These are phyloP conservation scores for Willisornis vidua DNA, from an alignment of 2,113 vertebrate species.

Conservation along the genomic window DNA sequence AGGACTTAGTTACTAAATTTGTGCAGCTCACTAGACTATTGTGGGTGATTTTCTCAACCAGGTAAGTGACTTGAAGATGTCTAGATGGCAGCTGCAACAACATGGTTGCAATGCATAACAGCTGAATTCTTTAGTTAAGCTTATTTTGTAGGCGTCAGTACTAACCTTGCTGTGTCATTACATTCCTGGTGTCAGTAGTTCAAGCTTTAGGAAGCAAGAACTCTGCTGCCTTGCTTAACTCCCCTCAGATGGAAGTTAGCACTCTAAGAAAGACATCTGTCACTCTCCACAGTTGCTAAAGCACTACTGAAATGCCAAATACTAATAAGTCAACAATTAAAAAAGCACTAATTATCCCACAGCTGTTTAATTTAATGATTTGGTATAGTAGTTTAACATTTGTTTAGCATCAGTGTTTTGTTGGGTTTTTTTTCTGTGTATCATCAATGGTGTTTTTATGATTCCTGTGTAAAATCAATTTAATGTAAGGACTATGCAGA, in stretches of 20 bases:
- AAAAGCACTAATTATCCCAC: background rate
- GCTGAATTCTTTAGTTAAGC: background rate
- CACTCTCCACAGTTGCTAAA: background rate
- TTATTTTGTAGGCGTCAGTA: background rate
- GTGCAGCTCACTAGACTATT: background rate
- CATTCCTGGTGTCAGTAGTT: constrained; percentile 2
- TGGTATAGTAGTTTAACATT: background rate
- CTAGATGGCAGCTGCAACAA: constrained; percentile 16
- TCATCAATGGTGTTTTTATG: background rate
- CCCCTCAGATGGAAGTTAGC: background rate
- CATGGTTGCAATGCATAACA: background rate
- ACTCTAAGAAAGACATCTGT: background rate
- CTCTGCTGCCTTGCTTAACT: background rate
- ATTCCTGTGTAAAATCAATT: background rate
- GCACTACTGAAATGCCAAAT: background rate
- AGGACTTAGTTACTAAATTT: background rate
- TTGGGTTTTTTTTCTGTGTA: background rate
- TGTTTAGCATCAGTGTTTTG: background rate
- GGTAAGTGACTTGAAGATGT: background rate
- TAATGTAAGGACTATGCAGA: background rate
- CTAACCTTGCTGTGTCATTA: constrained; percentile 31
- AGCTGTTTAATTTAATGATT: background rate
- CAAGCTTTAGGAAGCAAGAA: background rate
- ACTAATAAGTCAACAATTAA: background rate
- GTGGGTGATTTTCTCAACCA: background rate